A percentile compares a stretch with the other conserved stretches of the same genome.
These are phyloP conservation scores for Oligia fasciuncula DNA, from an alignment of 2,888 invertebrate genomes.

Conservation along the genomic window DNA sequence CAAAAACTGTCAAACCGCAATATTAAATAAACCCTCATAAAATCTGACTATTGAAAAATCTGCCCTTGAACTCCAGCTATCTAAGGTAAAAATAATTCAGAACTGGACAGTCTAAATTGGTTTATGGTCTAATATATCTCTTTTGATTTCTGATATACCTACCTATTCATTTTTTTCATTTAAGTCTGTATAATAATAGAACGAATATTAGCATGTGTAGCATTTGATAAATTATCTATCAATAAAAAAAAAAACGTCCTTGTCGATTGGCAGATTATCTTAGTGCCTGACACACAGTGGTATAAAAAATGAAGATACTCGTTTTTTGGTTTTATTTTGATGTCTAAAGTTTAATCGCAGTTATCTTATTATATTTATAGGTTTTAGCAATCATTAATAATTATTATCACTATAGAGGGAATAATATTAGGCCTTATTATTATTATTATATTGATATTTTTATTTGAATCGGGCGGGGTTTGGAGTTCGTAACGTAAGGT, in stretches of 20 bases:
- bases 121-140: no score
- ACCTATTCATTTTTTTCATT: not conserved
- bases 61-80: not conserved
- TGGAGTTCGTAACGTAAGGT: not conserved
- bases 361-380: not conserved
- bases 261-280: slow-evolving; percentile 6
- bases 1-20: not conserved
- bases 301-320: slow-evolving; percentile 17
- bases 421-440: not conserved
- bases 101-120: not conserved
- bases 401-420: no score
- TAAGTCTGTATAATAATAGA: not conserved
- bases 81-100: not conserved
- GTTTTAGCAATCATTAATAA: not conserved
- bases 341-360: slow-evolving; percentile 16
- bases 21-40: not conserved
- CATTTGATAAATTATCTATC: slow-evolving; percentile 8
- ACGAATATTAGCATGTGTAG: slow-evolving; percentile 1
- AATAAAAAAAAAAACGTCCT: slow-evolving; percentile 19
- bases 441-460: not conserved
- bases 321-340: slow-evolving; percentile 2
- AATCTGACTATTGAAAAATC: not conserved
- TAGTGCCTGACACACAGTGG: slow-evolving; percentile 32
- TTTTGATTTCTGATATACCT: no score
- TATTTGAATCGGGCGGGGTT: not conserved